Evolutionary conservation across 2,797 vertebrate genomes (phyloP).

Genomic region (Pseudochromis fuscus): DNA sequence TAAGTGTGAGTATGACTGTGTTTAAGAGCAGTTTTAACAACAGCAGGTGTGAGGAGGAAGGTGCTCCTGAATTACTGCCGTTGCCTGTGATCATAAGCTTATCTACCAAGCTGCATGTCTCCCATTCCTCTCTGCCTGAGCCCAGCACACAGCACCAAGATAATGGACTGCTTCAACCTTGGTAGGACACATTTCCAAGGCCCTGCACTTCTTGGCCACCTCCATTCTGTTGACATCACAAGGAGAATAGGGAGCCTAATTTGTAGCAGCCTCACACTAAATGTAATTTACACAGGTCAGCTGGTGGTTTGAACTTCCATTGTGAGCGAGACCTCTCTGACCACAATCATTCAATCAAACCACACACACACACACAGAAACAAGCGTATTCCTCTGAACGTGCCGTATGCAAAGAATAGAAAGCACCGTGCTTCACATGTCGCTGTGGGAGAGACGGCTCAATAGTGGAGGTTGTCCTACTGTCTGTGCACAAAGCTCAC

Average conservation of each 20-base stretch:
- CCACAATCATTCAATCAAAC: conserved; percentile 78
- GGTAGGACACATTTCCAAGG: conserved; percentile 67
- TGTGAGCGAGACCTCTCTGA: conserved; percentile 70
- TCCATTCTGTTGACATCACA: conserved; percentile 77
- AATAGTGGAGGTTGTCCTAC: background rate
- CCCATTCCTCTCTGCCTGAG: conserved; percentile 40
- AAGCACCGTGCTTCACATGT: conserved; percentile 55
- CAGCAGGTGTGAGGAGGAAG: background rate
- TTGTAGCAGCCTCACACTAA: conserved; percentile 72
- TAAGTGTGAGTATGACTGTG: too few species aligned
- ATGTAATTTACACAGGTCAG: conserved; percentile 80
- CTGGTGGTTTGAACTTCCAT: conserved; percentile 72
- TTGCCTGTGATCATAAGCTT: conserved; percentile 44
- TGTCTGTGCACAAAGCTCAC: conserved; percentile 7
- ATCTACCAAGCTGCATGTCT: conserved; percentile 25
- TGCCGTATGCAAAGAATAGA: conserved; percentile 67
- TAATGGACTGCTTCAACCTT: conserved; percentile 72
- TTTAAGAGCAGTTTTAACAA: conserved; percentile 17
- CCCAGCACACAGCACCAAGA: conserved; percentile 53
- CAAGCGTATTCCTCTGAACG: conserved; percentile 45
- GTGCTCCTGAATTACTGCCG: conserved; percentile 23
- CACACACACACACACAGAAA: conserved; percentile 37
- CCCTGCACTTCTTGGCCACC: conserved; percentile 65
- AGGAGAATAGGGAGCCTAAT: conserved; percentile 75
- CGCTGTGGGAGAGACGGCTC: conserved; percentile 24